Evolutionary conservation across 2,888 invertebrate species (phyloP), one percentile per base, ranked within the genome.

Genomic region (Ariolimax columbianus): DNA sequence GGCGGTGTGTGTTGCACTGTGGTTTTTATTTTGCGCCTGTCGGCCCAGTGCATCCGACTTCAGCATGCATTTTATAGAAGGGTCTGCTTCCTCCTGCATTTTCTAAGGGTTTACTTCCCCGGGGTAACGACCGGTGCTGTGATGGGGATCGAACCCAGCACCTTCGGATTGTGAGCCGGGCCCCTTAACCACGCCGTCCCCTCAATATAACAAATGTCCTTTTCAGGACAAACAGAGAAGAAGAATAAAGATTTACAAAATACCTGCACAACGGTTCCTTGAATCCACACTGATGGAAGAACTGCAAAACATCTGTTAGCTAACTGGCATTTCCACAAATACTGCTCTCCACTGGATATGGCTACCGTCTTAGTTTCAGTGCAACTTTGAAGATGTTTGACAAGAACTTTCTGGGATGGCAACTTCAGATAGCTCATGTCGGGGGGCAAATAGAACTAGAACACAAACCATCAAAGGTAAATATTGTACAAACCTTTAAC

Each of bases 181-280:
- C n/a, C n/a, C n/a, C n/a, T n/a, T n/a, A n/a, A n/a, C n/a, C 14
- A 47, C 47, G 6, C 14, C 14, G 14, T 9, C 9, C 47, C 14
- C 9, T 47, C 14, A 47, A 47, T 47, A 47, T 14, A 47, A 9
- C 47, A 47, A 47, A 14, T 47, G 47, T 9, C 9, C 47, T 9
- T 6, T 14, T 9, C 47, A 47, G 9, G 9, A n/a, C 59, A 63
- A n/a, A n/a, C n/a, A 63, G 7, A 7, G 3, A 63, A 9, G n/a
- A n/a, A 7, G 17, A 63, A 63, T 11, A 63, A 1, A 26, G 11
- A 63, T 63, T 63, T 23, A 72, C 9, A 36, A 72, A 11, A 30
- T 55, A 81, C 81, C 40, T 81, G 51, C 26, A 81, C 81, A 81
- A 81, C 55, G 4, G 30, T 72, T 72, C 81, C 81, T 55, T 81